phyloP scores from a whole-genome alignment of 1,140 invertebrate genomes.

The Archivesica marissinica region DNA sequence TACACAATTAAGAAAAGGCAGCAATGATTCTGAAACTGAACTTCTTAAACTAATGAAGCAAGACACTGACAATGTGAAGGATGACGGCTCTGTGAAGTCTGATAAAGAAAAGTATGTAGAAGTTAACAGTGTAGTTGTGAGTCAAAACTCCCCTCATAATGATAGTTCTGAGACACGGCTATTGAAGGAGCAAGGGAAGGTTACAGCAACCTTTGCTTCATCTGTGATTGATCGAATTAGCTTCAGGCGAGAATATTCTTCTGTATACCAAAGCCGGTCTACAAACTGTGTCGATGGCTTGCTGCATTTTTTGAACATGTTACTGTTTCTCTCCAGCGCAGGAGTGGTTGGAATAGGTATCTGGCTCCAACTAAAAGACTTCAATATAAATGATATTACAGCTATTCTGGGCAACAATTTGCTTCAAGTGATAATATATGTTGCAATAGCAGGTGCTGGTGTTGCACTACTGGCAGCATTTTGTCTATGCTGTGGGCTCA shows the following conservation, averaged over 20 bases:
- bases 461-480: constrained; percentile 42
- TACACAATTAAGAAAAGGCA: not conserved
- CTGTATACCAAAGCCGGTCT: constrained; percentile 35
- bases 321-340: constrained; percentile 51
- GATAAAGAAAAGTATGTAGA: constrained; percentile 26
- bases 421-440: constrained; percentile 41
- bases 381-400: constrained; percentile 52
- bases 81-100: not conserved
- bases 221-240: constrained; percentile 19
- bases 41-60: constrained; percentile 24
- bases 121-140: constrained; percentile 20
- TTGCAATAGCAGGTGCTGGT: constrained; percentile 37
- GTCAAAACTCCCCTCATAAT: not conserved
- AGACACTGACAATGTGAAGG: not conserved
- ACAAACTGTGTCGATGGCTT: constrained; percentile 52
- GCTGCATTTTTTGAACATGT: constrained; percentile 49
- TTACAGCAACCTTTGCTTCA: not conserved
- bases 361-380: constrained; percentile 38
- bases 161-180: constrained; percentile 17
- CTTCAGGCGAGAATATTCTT: constrained; percentile 4
- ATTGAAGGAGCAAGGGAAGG: not conserved
- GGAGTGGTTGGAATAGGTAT: constrained; percentile 35
- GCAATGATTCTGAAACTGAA: constrained; percentile 51
- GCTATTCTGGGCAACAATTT: constrained; percentile 50
- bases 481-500: constrained; percentile 59